phyloP scores from a whole-genome alignment of 1,140 invertebrate species.

The Episyrphus balteatus region DNA sequence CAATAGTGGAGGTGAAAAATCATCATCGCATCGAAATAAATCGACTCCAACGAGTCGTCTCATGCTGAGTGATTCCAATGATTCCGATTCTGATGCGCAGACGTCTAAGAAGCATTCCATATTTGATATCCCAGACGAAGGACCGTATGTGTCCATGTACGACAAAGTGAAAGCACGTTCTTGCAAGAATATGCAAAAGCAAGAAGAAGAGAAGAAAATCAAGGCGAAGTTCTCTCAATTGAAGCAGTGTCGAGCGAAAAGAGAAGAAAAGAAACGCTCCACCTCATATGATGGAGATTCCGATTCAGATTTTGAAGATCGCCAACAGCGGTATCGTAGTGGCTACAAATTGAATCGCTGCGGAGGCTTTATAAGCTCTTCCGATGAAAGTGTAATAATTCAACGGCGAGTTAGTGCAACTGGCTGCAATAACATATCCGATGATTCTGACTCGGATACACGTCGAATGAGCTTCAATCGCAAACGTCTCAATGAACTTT shows the following conservation, averaged over 20 bases:
- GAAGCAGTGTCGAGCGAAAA: conserved; percentile 73
- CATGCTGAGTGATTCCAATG: conserved; percentile 42
- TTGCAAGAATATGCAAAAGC: conserved; percentile 82
- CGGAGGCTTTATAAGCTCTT: conserved; percentile 8
- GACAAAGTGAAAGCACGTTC: conserved; percentile 95
- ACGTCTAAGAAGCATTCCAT: conserved; percentile 80
- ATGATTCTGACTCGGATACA: conserved; percentile 31
- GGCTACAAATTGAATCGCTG: conserved; percentile 1
- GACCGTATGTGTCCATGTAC: conserved; percentile 94
- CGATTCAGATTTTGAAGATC: conserved; percentile 52
- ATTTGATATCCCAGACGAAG: conserved; percentile 82
- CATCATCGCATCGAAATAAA: conserved; percentile 13
- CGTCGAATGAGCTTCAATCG: neutral
- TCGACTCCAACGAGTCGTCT: conserved; percentile 9
- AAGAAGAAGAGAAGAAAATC: conserved; percentile 78
- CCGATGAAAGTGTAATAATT: conserved; percentile 20
- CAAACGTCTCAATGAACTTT: conserved; percentile 14
- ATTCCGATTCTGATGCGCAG: conserved; percentile 58
- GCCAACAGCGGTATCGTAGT: conserved; percentile 6
- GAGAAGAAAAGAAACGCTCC: conserved; percentile 75
- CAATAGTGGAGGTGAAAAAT: neutral
- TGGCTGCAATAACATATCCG: conserved; percentile 6
- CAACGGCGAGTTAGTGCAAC: conserved; percentile 36
- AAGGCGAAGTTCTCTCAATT: conserved; percentile 82
- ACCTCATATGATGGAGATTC: conserved; percentile 76